A percentile compares a stretch with the other conserved stretches of the same genome.
Evolutionary conservation across 2,113 vertebrate species (phyloP).

Genomic region (Pica pica): DNA sequence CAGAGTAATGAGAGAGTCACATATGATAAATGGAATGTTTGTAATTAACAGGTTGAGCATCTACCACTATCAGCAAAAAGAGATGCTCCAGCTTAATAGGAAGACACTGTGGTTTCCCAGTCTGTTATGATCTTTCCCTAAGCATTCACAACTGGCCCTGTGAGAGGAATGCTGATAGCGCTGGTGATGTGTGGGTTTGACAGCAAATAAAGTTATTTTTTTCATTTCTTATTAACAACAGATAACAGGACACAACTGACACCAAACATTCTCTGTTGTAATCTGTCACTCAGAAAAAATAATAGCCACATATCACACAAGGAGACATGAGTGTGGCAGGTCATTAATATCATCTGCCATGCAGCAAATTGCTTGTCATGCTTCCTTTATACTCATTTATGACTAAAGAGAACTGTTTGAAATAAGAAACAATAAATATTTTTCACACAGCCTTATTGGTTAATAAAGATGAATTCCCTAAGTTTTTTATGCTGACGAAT

Average conservation of each 20-base stretch:
- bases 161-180: neutral
- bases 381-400: slow-evolving; percentile 68
- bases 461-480: slow-evolving; percentile 2
- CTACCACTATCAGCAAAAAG: neutral
- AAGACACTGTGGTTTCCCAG: neutral
- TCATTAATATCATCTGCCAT: slow-evolving; percentile 67
- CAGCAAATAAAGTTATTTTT: neutral
- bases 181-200: neutral
- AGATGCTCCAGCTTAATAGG: neutral
- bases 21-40: neutral
- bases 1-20: neutral
- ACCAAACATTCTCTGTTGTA: neutral
- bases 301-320: slow-evolving; percentile 21
- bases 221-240: neutral
- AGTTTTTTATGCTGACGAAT: neutral
- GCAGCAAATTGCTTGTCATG: slow-evolving; percentile 72
- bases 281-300: slow-evolving; percentile 40
- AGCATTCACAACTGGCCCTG: neutral
- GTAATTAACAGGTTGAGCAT: neutral
- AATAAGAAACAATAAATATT: slow-evolving; percentile 46
- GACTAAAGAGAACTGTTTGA: slow-evolving; percentile 44
- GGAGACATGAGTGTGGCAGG: slow-evolving; percentile 48
- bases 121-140: neutral
- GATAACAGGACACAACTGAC: neutral
- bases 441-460: neutral